phyloP scores from a whole-genome alignment of 2,113 vertebrate genomes.

The Ia io region DNA sequence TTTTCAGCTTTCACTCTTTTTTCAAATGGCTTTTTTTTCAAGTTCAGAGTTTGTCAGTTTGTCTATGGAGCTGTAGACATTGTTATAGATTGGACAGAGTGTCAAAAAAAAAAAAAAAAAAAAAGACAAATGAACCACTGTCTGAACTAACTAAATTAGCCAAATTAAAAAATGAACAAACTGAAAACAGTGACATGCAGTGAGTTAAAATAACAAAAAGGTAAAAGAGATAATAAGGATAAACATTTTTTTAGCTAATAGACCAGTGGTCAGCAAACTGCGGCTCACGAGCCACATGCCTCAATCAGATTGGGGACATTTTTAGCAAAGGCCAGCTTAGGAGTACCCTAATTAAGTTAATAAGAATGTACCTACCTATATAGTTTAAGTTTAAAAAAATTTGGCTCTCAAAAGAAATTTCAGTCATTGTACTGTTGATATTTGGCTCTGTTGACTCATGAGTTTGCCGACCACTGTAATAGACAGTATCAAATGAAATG shows the following conservation, averaged over 20 bases:
- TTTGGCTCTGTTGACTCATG: too few species aligned
- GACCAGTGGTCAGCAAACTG: too few species aligned
- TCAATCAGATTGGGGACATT: too few species aligned
- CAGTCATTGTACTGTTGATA: too few species aligned
- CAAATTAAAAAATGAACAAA: not conserved
- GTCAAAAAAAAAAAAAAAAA: too few species aligned
- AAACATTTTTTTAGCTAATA: not conserved
- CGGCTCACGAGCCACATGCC: too few species aligned
- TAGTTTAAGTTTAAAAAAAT: too few species aligned
- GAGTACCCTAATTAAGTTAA: too few species aligned
- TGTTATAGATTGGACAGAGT: not conserved
- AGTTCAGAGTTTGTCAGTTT: not conserved
- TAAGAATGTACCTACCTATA: too few species aligned
- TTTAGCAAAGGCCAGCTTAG: too few species aligned
- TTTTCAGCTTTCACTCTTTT: not conserved
- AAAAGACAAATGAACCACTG: not conserved
- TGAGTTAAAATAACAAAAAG: slow-evolving; percentile 22
- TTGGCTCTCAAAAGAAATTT: too few species aligned
- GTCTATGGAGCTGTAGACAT: not conserved
- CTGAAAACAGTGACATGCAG: not conserved
- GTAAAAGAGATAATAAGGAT: not conserved
- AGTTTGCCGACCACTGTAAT: too few species aligned
- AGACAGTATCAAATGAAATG: not conserved
- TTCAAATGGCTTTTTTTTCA: not conserved
- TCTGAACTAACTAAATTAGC: not conserved